Base-by-base conservation (phyloP, 1,140 invertebrate species). In the Philotrypesis tridentata region DNA sequence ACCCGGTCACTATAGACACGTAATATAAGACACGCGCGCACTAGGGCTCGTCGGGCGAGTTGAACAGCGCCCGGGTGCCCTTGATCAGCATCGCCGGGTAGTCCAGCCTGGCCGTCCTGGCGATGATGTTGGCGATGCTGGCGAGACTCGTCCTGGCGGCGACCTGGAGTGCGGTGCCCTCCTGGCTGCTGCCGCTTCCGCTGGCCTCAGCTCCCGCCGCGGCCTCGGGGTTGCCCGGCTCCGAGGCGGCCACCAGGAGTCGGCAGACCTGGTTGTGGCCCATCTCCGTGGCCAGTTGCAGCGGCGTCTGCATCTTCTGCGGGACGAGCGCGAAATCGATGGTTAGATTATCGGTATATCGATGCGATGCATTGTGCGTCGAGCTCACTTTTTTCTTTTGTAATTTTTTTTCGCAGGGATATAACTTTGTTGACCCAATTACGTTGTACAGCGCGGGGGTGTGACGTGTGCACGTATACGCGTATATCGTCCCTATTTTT, bases 91-190 rank as follows among this genome's bases (percentile, higher is more conserved):
- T 9, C 31, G 55, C 29, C 1, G 90, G 90, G 82, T 91, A 93
- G 84, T 93, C 92, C 80, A 96, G 88, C 79, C 95, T 92, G 2
- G 95, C 94, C 9, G 96, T 96, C 88, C 95, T 95, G 73, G 97
- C 96, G 60, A 97, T 94, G 93, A 97, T 95, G 86, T 96, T 96
- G 71, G 97, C 95, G 73, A 97, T 96, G 4, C 96, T 95, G 17
- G 96, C 96, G 90, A 96, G 96, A 88, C 96, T 96, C 17, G 96
- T 96, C 82, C 96, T 91, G 1, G 96, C 95, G 0, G 96, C 95
- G 37, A 96, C 93, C 84, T 96, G 93, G 83, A 95, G 86, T 79
- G 94, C 94, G 83, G 95, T 95, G 0, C 43, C n/a, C 43, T 67
- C 79, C 83, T 21, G 68, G 17, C 65, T 37, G 37, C 25, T 43